phyloP scores from a whole-genome alignment of 2,797 vertebrate species.

The Buceros bicornis region DNA sequence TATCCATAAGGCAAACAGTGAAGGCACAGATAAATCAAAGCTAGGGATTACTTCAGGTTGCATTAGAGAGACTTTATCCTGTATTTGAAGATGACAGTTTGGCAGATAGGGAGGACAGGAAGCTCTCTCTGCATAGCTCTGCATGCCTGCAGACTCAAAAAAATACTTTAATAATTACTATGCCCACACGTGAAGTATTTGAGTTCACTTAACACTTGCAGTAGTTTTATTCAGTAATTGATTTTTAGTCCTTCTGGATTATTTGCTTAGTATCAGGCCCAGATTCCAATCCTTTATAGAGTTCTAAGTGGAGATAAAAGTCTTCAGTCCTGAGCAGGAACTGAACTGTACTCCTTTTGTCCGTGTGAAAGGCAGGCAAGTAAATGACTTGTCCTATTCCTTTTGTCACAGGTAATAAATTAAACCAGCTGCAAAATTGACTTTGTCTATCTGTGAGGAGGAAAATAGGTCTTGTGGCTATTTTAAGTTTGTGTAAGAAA shows the following conservation, averaged over 20 bases:
- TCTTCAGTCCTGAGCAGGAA: background rate
- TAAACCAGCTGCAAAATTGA: background rate
- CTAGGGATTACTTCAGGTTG: background rate
- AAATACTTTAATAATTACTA: background rate
- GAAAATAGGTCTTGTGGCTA: background rate
- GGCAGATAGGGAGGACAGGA: background rate
- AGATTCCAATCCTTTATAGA: background rate
- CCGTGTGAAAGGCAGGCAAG: background rate
- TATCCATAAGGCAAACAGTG: background rate
- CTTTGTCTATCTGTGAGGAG: background rate
- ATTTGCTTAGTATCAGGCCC: background rate
- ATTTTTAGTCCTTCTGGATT: background rate
- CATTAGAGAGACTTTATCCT: background rate
- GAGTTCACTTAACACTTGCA: background rate
- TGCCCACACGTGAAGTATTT: background rate
- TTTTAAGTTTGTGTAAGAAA: background rate
- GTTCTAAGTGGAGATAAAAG: background rate
- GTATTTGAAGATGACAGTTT: accelerated
- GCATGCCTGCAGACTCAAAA: background rate
- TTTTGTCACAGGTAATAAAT: background rate
- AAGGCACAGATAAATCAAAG: background rate
- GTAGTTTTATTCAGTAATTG: background rate
- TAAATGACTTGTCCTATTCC: background rate
- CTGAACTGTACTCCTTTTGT: background rate
- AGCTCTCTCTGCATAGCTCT: background rate